Conservation (phyloP, 2,888 invertebrate species). For the Ellobium chinense region DNA sequence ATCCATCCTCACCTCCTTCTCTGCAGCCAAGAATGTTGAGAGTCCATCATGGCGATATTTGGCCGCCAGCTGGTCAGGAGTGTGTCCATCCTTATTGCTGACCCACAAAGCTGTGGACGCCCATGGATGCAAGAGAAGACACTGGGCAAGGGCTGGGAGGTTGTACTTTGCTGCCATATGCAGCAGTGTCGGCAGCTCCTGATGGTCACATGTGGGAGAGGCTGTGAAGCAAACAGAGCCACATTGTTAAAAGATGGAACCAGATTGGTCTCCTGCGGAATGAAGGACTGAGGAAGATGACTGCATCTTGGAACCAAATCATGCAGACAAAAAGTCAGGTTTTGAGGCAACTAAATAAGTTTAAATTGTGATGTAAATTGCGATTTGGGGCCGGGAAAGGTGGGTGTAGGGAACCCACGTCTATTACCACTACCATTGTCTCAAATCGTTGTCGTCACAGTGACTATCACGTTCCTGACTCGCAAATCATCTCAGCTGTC, state of each 20-base stretch:
- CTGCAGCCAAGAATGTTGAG: not conserved
- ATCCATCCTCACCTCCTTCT: constrained; percentile 3
- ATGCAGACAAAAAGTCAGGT: no score
- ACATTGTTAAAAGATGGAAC: not conserved
- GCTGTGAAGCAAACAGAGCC: not conserved
- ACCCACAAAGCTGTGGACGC: not conserved
- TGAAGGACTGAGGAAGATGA: no score
- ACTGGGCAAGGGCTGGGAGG: not conserved
- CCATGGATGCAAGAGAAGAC: not conserved
- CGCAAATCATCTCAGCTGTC: no score
- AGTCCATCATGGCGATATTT: not conserved
- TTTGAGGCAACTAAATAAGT: not conserved
- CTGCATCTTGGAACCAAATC: no score
- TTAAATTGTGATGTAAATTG: not conserved
- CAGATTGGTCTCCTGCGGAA: no score
- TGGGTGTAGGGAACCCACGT: no score
- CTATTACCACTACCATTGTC: no score
- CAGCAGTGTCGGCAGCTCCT: constrained; percentile 7
- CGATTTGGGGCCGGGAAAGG: not conserved
- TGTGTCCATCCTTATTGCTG: not conserved
- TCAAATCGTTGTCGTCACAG: no score
- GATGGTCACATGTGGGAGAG: not conserved
- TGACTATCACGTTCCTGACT: no score
- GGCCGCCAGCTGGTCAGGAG: not conserved
- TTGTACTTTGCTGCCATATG: constrained; percentile 19